Evolutionary conservation across 1,140 invertebrate species (phyloP).

Genomic region (Goniozus legneri): DNA sequence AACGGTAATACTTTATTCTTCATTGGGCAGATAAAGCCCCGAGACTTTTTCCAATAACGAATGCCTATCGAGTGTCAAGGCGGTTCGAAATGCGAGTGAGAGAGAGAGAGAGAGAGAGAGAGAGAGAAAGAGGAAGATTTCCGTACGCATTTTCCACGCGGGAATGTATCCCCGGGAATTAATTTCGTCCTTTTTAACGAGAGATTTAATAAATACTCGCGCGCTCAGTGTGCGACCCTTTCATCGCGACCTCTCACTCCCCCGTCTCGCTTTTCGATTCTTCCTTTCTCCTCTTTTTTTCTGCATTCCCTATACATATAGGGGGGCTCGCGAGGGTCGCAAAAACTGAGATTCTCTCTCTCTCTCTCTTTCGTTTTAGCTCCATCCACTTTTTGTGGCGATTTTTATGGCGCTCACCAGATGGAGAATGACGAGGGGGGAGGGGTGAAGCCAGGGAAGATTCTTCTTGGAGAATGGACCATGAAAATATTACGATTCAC

Average conservation of each 20-base stretch:
- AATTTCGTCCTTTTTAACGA: slow-evolving; percentile 28
- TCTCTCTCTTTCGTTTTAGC: neutral
- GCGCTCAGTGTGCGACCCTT: slow-evolving; percentile 15
- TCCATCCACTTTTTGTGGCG: slow-evolving; percentile 4
- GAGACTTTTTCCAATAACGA: slow-evolving; percentile 10
- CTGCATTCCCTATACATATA: too few relatives aligned
- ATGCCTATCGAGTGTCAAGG: neutral
- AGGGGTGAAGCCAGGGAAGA: neutral
- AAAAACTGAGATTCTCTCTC: too few relatives aligned
- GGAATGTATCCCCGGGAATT: slow-evolving; percentile 19
- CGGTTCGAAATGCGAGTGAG: slow-evolving; percentile 9
- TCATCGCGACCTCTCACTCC: slow-evolving; percentile 14
- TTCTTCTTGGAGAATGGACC: slow-evolving; percentile 21
- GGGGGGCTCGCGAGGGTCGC: too few relatives aligned
- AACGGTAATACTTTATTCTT: neutral
- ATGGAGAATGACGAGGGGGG: neutral
- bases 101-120: neutral
- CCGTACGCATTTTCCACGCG: neutral
- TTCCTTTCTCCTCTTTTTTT: neutral
- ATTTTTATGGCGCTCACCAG: slow-evolving; percentile 16
- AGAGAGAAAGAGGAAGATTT: neutral
- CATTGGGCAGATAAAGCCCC: neutral
- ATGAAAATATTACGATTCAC: slow-evolving; percentile 23
- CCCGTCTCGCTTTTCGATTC: slow-evolving; percentile 3
- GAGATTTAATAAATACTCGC: slow-evolving; percentile 30